Base-by-base conservation (phyloP, 2,888 invertebrate species). In the Liposcelis brunnea region DNA sequence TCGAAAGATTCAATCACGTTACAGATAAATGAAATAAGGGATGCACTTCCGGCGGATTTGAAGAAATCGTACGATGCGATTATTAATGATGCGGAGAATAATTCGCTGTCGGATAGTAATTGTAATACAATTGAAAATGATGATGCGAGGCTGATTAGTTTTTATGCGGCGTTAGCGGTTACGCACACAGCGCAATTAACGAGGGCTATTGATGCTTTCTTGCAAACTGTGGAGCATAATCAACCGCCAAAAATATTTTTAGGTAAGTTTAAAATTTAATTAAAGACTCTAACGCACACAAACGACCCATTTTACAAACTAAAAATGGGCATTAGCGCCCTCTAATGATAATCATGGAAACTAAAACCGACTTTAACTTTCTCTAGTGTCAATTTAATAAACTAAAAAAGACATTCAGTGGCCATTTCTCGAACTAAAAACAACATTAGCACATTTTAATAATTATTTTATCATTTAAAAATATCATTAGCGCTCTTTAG, bases 201-300 rank as follows among this genome's bases (percentile, higher is more conserved):
- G 50, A 81, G 84, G 53, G 86, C 91, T 12, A 89, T 94, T 47
- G 91, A 91, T 57, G 86, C 87, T 0, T 94, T 95, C 66, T 71
- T 94, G 40, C 75, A 82, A 55, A 85, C 89, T 4, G 84, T 95
- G 34, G 89, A 90, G 57, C 83, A 82, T 63, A 91, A 90, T 57
- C 87, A 91, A 60, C 90, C 91, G 33, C 94, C 95, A 0, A 86
- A 87, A 63, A 81, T 66, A 43, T 55, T 59, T 47, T 43, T 55
- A 19, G 19, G 19, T 49, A 42, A 8, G 14, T 47, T n/a, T n/a
- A n/a, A n/a, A n/a, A n/a, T n/a, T n/a, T n/a, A 15, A 19, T 43
- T 43, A 15, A 16, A 16, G 10, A 47, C 15, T 4, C 32, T 36
- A 7, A 18, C 12, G 6, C 12, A 11, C 26, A 12, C 10, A n/a